These are phyloP conservation scores for Callimorpha dominula DNA, from an alignment of 2,888 invertebrate genomes.

Conservation along the genomic window DNA sequence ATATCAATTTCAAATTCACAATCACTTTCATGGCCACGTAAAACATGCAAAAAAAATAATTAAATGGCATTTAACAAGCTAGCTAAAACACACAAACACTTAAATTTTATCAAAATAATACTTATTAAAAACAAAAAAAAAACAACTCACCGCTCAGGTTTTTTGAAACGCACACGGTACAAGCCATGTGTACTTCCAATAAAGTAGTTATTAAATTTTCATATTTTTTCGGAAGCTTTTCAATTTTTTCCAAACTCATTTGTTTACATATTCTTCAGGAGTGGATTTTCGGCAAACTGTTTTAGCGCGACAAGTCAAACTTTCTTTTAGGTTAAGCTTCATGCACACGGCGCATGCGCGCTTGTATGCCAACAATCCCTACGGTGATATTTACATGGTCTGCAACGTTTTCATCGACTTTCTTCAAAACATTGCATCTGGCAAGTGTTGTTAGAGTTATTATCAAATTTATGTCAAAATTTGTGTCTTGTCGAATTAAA, in stretches of 20 bases:
- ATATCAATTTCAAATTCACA: not conserved
- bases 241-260: constrained; percentile 30
- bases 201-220: constrained; percentile 8
- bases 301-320: constrained; percentile 53
- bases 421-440: constrained; percentile 51
- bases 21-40: not conserved
- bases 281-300: constrained; percentile 45
- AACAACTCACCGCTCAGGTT: constrained; percentile 26
- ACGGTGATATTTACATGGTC: constrained; percentile 50
- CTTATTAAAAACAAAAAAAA: not conserved
- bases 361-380: constrained; percentile 60
- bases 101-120: not conserved
- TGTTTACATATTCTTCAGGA: constrained; percentile 51
- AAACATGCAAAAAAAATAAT: not conserved
- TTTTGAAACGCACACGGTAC: not conserved
- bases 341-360: constrained; percentile 68
- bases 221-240: constrained; percentile 22
- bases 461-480: no score
- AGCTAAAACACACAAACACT: not conserved
- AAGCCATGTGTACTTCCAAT: constrained; percentile 29
- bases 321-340: constrained; percentile 46
- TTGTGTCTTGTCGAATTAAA: no score
- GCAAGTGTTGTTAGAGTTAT: constrained; percentile 8
- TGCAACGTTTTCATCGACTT: constrained; percentile 80
- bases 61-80: no score